Conservation (phyloP, 1,140 invertebrate genomes). For the Drosophila seguyi region DNA sequence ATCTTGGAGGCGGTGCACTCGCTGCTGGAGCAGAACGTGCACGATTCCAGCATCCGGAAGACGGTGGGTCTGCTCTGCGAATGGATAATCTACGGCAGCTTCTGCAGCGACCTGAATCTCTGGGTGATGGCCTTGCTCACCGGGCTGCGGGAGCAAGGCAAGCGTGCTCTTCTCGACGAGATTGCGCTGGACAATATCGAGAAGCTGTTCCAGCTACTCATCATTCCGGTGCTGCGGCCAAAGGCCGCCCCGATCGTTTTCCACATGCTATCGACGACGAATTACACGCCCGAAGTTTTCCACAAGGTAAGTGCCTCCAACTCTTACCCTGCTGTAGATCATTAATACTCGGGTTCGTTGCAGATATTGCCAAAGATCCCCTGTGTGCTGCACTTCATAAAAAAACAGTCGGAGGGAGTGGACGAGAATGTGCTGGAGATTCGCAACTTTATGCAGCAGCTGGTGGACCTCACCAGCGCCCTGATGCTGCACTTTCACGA, state of each 20-base stretch:
- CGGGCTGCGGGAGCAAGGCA: slow-evolving; percentile 85
- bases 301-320: slow-evolving; percentile 73
- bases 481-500: slow-evolving; percentile 86
- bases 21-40: slow-evolving; percentile 76
- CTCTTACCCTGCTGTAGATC: rapidly evolving
- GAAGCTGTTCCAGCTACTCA: slow-evolving; percentile 84
- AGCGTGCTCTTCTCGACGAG: slow-evolving; percentile 86
- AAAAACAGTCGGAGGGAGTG: slow-evolving; percentile 30
- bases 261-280: slow-evolving; percentile 86
- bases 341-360: not conserved
- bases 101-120: slow-evolving; percentile 85
- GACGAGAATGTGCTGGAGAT: slow-evolving; percentile 85
- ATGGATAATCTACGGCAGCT: slow-evolving; percentile 86
- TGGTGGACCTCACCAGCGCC: slow-evolving; percentile 86
- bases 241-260: slow-evolving; percentile 86
- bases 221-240: slow-evolving; percentile 85
- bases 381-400: slow-evolving; percentile 72
- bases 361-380: slow-evolving; percentile 82
- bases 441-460: slow-evolving; percentile 85
- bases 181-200: slow-evolving; percentile 86
- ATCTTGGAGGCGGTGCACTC: slow-evolving; percentile 86
- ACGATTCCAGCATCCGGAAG: slow-evolving; percentile 84
- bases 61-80: slow-evolving; percentile 86
- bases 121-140: slow-evolving; percentile 87
- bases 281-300: slow-evolving; percentile 85